Conservation (phyloP, 2,797 vertebrate genomes). For the Linurgus olivaceus region DNA sequence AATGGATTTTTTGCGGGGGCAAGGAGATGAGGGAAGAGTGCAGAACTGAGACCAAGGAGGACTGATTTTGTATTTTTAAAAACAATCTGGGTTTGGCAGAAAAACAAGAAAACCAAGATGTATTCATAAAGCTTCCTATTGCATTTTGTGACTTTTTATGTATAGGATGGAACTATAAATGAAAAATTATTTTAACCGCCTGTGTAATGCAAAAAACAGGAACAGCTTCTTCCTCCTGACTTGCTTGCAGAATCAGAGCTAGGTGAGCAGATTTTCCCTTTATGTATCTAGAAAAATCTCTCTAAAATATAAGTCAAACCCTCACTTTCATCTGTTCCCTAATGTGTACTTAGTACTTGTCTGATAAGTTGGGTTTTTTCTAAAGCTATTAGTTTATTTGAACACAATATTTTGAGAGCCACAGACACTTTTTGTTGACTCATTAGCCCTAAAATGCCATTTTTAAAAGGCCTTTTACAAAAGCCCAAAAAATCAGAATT, state of each 20-base stretch:
- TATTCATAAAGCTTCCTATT: neutral
- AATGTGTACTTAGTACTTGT: neutral
- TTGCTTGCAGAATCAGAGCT: neutral
- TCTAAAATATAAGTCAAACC: neutral
- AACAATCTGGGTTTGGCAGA: neutral
- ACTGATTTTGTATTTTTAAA: neutral
- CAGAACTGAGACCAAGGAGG: neutral
- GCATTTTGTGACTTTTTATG: neutral
- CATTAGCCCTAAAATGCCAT: constrained; percentile 17
- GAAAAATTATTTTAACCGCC: neutral
- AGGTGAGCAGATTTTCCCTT: neutral
- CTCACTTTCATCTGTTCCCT: neutral
- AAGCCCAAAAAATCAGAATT: neutral
- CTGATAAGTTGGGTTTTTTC: neutral
- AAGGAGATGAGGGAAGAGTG: neutral
- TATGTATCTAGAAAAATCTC: neutral
- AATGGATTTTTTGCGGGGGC: accelerated
- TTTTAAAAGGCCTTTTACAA: neutral
- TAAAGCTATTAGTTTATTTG: neutral
- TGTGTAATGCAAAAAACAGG: neutral
- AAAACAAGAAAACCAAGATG: neutral
- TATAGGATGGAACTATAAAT: neutral
- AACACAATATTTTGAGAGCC: neutral
- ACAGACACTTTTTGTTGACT: constrained; percentile 8
- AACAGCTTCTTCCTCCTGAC: neutral